Evolutionary conservation across 2,797 vertebrate species (phyloP), one percentile per base, ranked within the genome.

Genomic region (Huso huso): DNA sequence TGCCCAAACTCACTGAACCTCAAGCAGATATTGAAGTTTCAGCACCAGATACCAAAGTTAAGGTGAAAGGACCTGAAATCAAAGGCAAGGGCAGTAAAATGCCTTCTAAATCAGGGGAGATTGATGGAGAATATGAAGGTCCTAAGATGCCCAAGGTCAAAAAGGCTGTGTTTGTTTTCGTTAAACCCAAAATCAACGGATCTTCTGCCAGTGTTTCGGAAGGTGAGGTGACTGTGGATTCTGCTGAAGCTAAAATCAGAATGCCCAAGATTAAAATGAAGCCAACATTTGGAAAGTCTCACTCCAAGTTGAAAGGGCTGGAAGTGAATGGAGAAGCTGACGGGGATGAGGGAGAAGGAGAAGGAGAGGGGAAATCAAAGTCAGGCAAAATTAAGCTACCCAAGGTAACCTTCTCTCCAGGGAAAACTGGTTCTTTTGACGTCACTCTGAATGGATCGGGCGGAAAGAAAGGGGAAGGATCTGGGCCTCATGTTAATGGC

Each of bases 121-220:
- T 75, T 70, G 83, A 88, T 10, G 66, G 84, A 50, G 79, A 80
- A 10, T 83, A 84, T 65, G 84, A 84, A 50, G 81, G 87, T 7
- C 80, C 80, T 13, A 85, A 77, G 80, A 84, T 86, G 72, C 84
- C 85, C 65, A 90, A 90, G 70, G 74, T 84, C 15, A 92, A 85
- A 75, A 90, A 86, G 76, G 83, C 83, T 5, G 77, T 87, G 48
- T 87, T 91, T 78, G 86, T 84, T 57, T 69, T 90, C 67, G 84
- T 84, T 51, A 82, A 84, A 75, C 76, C 83, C 2, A 76, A 84
- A 76, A 73, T 71, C 8, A 82, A 82, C 58, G 77, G 78, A 6
- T 8, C 74, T 1, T 67, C 69, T 9, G 60, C 70, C n/a, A 68
- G 72, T 7, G 61, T 72, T 52, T 60, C 66, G 13, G 69, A 72